A percentile compares a stretch with the other conserved stretches of the same genome.
Conservation (phyloP, 2,113 vertebrate genomes). For the Dasyurus viverrinus region DNA sequence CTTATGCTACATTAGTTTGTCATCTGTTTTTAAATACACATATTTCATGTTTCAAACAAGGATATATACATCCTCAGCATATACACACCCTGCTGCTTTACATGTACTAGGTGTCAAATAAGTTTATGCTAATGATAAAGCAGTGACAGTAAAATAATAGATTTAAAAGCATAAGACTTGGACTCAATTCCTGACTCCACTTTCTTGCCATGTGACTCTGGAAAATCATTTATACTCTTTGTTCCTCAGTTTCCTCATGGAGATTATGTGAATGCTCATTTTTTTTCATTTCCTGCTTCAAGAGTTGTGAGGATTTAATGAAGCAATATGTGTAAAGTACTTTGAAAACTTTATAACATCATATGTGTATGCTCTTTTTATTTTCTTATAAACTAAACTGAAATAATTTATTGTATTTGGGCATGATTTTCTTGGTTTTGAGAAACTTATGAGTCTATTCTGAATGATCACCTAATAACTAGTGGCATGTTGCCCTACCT, state of each 20-base stretch:
- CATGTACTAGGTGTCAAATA: slow-evolving; percentile 19
- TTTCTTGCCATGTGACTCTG: not conserved
- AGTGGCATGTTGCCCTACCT: not conserved
- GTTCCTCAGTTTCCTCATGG: not conserved
- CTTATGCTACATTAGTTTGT: slow-evolving; percentile 54
- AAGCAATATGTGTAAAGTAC: not conserved
- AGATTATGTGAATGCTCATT: not conserved
- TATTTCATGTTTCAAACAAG: slow-evolving; percentile 48
- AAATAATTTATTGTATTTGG: not conserved
- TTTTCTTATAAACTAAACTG: not conserved
- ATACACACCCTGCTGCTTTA: not conserved
- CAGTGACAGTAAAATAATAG: not conserved
- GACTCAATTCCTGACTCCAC: not conserved
- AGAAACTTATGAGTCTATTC: not conserved
- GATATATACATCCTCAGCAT: not conserved
- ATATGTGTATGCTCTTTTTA: not conserved
- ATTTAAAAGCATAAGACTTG: not conserved
- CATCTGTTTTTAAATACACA: slow-evolving; percentile 60
- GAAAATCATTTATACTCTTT: not conserved
- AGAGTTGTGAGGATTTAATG: not conserved
- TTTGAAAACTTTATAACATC: not conserved
- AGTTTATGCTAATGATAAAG: slow-evolving; percentile 38
- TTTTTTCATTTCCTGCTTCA: not conserved
- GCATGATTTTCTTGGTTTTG: not conserved
- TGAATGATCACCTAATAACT: not conserved